A percentile compares a stretch with the other conserved stretches of the same genome.
These are phyloP conservation scores for Diarsia brunnea DNA, from an alignment of 2,888 invertebrate species.

Conservation along the genomic window DNA sequence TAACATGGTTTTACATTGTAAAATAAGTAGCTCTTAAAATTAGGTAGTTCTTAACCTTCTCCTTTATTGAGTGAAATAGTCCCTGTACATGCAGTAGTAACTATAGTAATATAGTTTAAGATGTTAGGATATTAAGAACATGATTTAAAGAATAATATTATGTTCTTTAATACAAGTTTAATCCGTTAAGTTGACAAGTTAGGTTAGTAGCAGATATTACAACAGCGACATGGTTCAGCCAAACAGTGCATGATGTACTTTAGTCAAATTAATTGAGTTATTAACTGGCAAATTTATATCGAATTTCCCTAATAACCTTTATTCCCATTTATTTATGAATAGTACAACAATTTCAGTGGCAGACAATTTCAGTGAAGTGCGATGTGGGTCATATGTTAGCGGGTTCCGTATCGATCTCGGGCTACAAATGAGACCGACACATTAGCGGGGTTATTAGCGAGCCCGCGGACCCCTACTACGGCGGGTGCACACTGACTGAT, in stretches of 20 bases:
- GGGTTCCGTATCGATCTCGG: slow-evolving; percentile 77
- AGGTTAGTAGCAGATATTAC: not conserved
- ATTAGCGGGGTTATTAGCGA: slow-evolving; percentile 77
- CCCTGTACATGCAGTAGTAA: not conserved
- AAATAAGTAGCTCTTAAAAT: not conserved
- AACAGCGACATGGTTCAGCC: not conserved
- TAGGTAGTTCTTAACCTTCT: not conserved
- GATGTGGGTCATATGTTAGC: slow-evolving; percentile 70
- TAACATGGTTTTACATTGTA: not conserved
- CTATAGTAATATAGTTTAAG: not conserved
- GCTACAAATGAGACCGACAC: slow-evolving; percentile 79
- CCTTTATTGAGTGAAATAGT: not conserved
- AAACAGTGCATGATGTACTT: not conserved
- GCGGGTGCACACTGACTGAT: slow-evolving; percentile 55
- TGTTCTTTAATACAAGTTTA: not conserved
- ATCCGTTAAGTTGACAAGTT: not conserved
- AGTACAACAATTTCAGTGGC: not conserved
- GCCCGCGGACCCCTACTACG: slow-evolving; percentile 68
- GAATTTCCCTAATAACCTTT: not conserved
- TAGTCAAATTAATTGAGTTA: not conserved
- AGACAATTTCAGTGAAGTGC: slow-evolving; percentile 27
- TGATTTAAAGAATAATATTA: not conserved
- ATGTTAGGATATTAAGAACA: not conserved
- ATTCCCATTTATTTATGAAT: not conserved
- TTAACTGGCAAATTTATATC: not conserved